Evolutionary conservation across 92 coral and sea anemone genomes (phyloP).

Genomic region (Zoanthus solanderi): DNA sequence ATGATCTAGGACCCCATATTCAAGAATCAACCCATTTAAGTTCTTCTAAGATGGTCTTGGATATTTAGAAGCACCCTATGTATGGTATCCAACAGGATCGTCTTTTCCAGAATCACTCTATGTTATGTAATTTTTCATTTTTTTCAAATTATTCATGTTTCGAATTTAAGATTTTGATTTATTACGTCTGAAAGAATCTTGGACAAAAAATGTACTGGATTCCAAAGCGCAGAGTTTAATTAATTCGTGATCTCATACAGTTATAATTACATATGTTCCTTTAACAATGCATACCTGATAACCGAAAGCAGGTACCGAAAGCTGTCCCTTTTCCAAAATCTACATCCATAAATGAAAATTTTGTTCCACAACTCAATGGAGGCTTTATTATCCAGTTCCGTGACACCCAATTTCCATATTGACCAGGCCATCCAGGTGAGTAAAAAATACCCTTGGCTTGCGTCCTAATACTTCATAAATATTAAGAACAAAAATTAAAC

Average conservation of each 20-base stretch:
- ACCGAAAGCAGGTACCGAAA: background rate
- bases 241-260: background rate
- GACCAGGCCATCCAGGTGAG: conserved; percentile 17
- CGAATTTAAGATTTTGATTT: no score
- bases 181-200: no score
- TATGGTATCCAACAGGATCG: no score
- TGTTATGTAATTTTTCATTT: no score
- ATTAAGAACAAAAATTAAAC: background rate
- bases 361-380: conserved; percentile 31
- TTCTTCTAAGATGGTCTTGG: no score
- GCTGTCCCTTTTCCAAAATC: conserved; percentile 1
- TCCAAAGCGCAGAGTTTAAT: background rate
- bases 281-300: conserved; percentile 24
- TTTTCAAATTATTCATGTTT: no score
- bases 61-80: no score
- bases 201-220: no score
- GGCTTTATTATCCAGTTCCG: background rate
- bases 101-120: no score
- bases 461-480: background rate
- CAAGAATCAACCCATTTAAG: no score
- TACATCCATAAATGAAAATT: conserved; percentile 32
- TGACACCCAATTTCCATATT: background rate
- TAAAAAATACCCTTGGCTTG: background rate
- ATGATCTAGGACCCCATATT: no score
- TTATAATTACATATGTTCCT: no score